Base-by-base conservation (phyloP, 2,113 vertebrate genomes). In the Raja brachyura region DNA sequence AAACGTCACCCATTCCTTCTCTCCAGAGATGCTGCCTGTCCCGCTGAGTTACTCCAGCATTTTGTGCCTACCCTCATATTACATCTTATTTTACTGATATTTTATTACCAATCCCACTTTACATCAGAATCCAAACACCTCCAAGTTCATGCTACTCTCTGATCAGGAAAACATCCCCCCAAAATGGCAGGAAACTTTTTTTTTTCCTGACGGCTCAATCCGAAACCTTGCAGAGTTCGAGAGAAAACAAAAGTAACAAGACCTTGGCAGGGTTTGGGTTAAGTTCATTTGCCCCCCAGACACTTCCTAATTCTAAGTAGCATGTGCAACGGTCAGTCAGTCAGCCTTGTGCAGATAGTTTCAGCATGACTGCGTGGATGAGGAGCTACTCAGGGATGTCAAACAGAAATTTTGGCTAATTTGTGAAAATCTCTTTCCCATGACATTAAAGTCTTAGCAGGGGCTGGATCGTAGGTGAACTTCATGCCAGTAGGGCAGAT, bases 381-480 rank as follows among this genome's bases (percentile, higher is more conserved):
- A 94, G 73, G 74, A 74, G n/a, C 76, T 33, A 75, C 39, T 78
- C 90, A 73, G 93, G 93, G 33, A 70, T 20, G 88, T 90, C 88
- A 90, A 90, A 90, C 93, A 94, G 93, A 93, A 93, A 86, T 5
- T 68, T 28, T 48, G 70, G 76, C 93, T 94, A 56, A 0, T 81
- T 54, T 94, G 94, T 94, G 94, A 94, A 94, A 88, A 94, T 93
- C 93, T 94, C 85, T 95, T 95, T 95, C 96, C 95, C 95, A 94
- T 93, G 95, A 96, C 96, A 95, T 70, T 94, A 95, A 95, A 96
- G 95, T 95, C 95, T 94, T 88, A 88, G 28, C 85, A 93, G 94
- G 0, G 18, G 94, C 93, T 61, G 93, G 48, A 94, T 86, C 83
- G 33, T 9, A 54, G 66, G 33, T 70, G 66, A 92, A 92, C 68